Evolutionary conservation across 1,140 invertebrate species (phyloP).

Genomic region (Drosophila mayri): DNA sequence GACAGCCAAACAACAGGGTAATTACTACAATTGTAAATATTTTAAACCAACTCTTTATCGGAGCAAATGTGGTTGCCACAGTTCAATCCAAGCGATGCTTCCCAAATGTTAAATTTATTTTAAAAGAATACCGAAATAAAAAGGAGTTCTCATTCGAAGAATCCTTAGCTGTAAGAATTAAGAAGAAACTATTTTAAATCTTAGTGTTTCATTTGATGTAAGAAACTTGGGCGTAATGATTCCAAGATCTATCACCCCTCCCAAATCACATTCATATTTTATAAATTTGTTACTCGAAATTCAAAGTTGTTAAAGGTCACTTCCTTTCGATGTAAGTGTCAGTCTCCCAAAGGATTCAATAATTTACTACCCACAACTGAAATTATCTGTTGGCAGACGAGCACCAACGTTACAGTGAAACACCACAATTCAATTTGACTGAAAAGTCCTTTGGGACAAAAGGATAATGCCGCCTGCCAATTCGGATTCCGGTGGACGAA

Average conservation of each 20-base stretch:
- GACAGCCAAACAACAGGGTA: constrained; percentile 45
- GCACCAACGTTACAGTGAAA: constrained; percentile 10
- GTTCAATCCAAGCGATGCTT: background rate
- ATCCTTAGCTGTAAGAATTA: background rate
- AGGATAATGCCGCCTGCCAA: constrained; percentile 3
- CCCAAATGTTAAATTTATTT: constrained; percentile 6
- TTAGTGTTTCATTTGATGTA: background rate
- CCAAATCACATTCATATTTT: constrained; percentile 4
- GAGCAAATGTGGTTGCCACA: constrained; percentile 21
- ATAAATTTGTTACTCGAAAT: constrained; percentile 1
- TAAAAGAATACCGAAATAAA: constrained; percentile 1
- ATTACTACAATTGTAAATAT: constrained; percentile 22
- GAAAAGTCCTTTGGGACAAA: constrained; percentile 1
- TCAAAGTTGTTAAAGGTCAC: background rate
- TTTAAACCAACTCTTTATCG: background rate
- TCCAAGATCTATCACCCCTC: background rate
- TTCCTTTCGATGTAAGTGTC: background rate
- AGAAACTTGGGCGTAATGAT: background rate
- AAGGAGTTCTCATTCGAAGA: constrained; percentile 10
- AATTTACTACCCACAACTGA: constrained; percentile 12
- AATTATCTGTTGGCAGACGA: background rate
- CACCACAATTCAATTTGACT: constrained; percentile 33
- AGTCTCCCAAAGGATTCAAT: constrained; percentile 6
- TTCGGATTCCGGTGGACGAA: background rate
- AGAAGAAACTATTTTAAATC: background rate